Percentiles rank a stretch among this genome's conserved stretches.
phyloP scores from a whole-genome alignment of 2,113 vertebrate genomes.

The Hippocampus comes region DNA sequence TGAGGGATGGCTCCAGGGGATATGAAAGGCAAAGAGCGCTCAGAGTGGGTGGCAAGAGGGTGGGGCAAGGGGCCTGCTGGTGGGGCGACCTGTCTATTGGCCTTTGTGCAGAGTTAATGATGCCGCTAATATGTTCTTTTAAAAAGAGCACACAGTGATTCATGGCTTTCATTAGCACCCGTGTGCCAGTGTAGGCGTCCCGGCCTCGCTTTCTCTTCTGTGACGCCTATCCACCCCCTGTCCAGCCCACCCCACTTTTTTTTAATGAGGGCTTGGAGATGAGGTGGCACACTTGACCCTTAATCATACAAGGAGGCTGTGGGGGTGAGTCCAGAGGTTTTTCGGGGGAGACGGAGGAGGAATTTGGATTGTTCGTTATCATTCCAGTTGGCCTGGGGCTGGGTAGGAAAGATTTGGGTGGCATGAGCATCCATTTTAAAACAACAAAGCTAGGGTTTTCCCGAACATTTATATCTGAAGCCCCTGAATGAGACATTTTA shows the following conservation, averaged over 20 bases:
- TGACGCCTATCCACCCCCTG: slow-evolving; percentile 32
- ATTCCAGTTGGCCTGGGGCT: slow-evolving; percentile 82
- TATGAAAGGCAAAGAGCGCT: slow-evolving; percentile 40
- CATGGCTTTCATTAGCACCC: slow-evolving; percentile 97
- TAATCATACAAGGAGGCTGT: slow-evolving; percentile 90
- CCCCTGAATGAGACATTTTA: neutral
- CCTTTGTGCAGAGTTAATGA: slow-evolving; percentile 78
- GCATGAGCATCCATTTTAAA: neutral
- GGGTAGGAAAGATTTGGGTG: slow-evolving; percentile 62
- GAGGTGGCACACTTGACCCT: slow-evolving; percentile 98
- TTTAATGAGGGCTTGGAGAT: slow-evolving; percentile 98
- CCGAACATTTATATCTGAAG: neutral
- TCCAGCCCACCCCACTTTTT: neutral
- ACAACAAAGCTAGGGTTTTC: neutral
- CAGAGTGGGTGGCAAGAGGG: slow-evolving; percentile 39
- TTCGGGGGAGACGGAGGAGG: slow-evolving; percentile 51
- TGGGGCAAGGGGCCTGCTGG: slow-evolving; percentile 52
- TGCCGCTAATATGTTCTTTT: slow-evolving; percentile 76
- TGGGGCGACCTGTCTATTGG: slow-evolving; percentile 73
- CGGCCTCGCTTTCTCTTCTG: slow-evolving; percentile 56
- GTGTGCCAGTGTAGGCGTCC: slow-evolving; percentile 77
- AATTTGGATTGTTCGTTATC: slow-evolving; percentile 86
- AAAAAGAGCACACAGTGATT: slow-evolving; percentile 83
- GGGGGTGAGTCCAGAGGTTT: slow-evolving; percentile 53
- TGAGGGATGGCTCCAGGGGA: slow-evolving; percentile 47